Base-by-base conservation (phyloP, 2,113 vertebrate genomes). In the Rhinolophus sinicus region DNA sequence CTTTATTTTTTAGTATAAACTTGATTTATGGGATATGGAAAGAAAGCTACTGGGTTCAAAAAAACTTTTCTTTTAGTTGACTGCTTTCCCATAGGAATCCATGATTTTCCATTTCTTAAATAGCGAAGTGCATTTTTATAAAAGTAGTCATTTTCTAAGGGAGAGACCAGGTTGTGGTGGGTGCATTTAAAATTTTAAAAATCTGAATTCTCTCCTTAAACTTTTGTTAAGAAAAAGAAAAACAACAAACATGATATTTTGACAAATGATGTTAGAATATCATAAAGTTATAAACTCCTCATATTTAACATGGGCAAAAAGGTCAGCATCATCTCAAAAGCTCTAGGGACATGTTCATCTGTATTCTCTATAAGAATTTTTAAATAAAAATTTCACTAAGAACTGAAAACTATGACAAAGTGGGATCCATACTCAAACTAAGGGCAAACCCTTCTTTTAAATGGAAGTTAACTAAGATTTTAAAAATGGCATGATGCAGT, bases 91-190 rank as follows among this genome's bases (percentile, higher is more conserved):
- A 92, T 62, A 58, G 0, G 35, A 21, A 50, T 78, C 10, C 6
- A 69, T 64, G 83, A 72, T 93, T 84, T 93, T 88, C 26, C 22
- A 86, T 64, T 83, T 69, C 58, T 87, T 78, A 83, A 87, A 75
- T 64, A 70, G 65, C 56, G 86, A 77, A 26, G 4, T 70, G 56
- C 54, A 16, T 24, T 96, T 73, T 78, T 60, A 78, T 0, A 28
- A 72, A 82, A n/a, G 5, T 50, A 21, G 15, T 58, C 54, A 78
- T 10, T 75, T 78, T 83, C 15, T 56, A 62, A 33, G 24, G 5
- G 35, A 90, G 16, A n/a, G 14, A 81, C 62, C 8, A 65, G 18
- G 54, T 2, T 3, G 24, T 30, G 18, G 22, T 21, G 24, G 10
- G 16, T 50, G 2, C 7, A 47, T 12, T 83, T 80, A 67, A 82